Evolutionary conservation across 2,797 vertebrate genomes (phyloP), one percentile per base, ranked within the genome.

Genomic region (Silurus aristotelis): DNA sequence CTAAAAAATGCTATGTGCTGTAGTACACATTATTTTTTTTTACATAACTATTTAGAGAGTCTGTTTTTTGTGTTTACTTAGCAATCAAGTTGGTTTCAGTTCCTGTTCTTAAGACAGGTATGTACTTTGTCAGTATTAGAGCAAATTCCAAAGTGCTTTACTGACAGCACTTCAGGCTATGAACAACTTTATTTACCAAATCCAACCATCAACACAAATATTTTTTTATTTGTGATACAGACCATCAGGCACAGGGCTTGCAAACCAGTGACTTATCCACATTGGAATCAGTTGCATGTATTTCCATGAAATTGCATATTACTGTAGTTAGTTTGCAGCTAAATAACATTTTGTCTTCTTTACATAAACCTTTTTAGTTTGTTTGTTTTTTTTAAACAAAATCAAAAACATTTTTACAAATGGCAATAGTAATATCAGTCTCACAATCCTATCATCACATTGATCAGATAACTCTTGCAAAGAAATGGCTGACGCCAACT

Each of bases 111-210:
- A 48, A 70, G 38, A 31, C 38, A 68, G 63, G 70, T 55, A 61
- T 84, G 52, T 70, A 83, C 22, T 7, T 76, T 48, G 20, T 77
- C 60, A 63, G 10, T 72, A 17, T 83, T 38, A 31, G 7, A 17
- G 5, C 71, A 79, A 83, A 84, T 80, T 75, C 70, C n/a, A 5
- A 73, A 56, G 3, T 20, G 27, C 60, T 38, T 68, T 70, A 76
- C 20, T 55, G 78, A 87, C 31, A 84, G 68, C 27, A 76, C 63
- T 61, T 67, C 31, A 77, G 78, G 70, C 83, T 43, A 63, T 63
- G 10, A 63, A 60, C n/a, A 87, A 46, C 19, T 58, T 71, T 9
- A 61, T 63, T 80, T 56, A 1, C 25, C 25, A 3, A 64, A 83
- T 68, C 14, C 17, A 70, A 20, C 43, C 63, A 61, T 38, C 20